Conservation (phyloP, 53 echinoderm and acorn worm genomes). For the Patiria pectinifera region DNA sequence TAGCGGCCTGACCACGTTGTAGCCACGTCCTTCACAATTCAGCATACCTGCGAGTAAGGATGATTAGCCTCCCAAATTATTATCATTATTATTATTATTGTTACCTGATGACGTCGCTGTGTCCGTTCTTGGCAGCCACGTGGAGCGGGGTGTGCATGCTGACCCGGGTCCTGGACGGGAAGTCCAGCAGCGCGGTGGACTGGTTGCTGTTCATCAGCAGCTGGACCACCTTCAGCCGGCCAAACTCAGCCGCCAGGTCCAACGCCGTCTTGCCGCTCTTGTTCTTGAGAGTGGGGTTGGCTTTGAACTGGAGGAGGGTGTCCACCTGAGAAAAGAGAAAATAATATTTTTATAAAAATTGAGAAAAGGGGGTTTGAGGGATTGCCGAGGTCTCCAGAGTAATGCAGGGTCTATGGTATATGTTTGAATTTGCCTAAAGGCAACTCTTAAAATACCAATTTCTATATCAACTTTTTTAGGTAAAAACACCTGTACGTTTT, state of each 20-base stretch:
- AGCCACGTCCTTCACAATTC: too few relatives aligned
- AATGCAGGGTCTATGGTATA: too few relatives aligned
- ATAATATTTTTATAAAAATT: neutral
- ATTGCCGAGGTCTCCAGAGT: too few relatives aligned
- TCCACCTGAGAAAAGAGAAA: conserved; percentile 67
- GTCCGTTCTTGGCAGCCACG: conserved; percentile 98
- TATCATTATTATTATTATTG: too few relatives aligned
- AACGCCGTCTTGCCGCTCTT: conserved; percentile 90
- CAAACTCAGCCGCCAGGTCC: conserved; percentile 95
- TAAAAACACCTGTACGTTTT: too few relatives aligned
- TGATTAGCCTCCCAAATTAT: too few relatives aligned
- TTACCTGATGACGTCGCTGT: conserved; percentile 95
- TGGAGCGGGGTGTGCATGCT: conserved; percentile 93
- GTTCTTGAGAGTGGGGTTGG: conserved; percentile 84
- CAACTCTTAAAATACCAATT: too few relatives aligned
- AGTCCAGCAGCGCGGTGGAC: conserved; percentile 71
- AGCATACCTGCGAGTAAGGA: too few relatives aligned
- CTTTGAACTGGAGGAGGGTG: conserved; percentile 78
- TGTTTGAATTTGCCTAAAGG: too few relatives aligned
- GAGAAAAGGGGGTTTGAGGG: too few relatives aligned
- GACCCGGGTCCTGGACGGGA: conserved; percentile 65
- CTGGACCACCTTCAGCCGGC: conserved; percentile 80
- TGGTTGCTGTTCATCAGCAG: conserved; percentile 80
- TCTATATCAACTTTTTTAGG: too few relatives aligned
- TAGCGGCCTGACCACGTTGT: too few relatives aligned